phyloP scores from a whole-genome alignment of 2,797 vertebrate species.

The Amblyraja radiata region DNA sequence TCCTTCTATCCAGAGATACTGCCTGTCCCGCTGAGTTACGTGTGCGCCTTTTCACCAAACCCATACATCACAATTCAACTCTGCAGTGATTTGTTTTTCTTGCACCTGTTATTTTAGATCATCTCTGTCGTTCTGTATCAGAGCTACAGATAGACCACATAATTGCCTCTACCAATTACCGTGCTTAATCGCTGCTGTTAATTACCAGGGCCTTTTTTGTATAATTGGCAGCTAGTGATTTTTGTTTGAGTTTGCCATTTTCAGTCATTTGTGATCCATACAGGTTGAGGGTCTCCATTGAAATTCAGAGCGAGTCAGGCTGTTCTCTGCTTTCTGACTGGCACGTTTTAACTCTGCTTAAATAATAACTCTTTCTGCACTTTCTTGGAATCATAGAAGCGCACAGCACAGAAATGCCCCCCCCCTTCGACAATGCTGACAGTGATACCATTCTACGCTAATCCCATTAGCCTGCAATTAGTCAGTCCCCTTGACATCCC shows the following conservation, averaged over 20 bases:
- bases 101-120: neutral
- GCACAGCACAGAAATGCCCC: no score
- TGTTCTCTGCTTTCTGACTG: neutral
- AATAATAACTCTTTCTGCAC: no score
- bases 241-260: neutral
- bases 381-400: no score
- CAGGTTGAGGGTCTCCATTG: neutral
- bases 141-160: neutral
- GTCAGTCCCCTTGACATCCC: no score
- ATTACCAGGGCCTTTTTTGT: neutral
- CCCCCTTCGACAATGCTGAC: no score
- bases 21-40: no score
- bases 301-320: constrained; percentile 3
- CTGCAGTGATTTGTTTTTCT: no score
- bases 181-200: constrained; percentile 18
- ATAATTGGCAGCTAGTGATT: neutral
- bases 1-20: no score
- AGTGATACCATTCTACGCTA: no score
- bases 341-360: no score
- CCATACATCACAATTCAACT: neutral
- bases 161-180: constrained; percentile 10
- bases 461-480: no score
- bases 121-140: neutral
- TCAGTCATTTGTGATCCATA: neutral
- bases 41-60: neutral